phyloP scores from a whole-genome alignment of 2,888 invertebrate species.

The Diarsia brunnea region DNA sequence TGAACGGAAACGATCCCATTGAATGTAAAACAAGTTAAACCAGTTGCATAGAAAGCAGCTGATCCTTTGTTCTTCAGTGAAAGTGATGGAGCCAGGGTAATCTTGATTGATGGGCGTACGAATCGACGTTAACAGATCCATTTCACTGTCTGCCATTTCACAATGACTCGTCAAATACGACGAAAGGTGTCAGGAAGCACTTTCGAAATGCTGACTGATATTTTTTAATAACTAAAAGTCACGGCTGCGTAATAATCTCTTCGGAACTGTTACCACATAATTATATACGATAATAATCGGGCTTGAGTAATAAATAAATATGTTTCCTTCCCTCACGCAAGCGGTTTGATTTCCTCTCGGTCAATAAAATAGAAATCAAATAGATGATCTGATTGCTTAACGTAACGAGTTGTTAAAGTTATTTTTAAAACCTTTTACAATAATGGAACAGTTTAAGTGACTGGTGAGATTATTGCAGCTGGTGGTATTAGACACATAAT shows the following conservation, averaged over 20 bases:
- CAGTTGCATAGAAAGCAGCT: conserved; percentile 78
- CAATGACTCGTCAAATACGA: conserved; percentile 61
- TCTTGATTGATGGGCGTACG: conserved; percentile 77
- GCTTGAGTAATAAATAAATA: conserved; percentile 37
- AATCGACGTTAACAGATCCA: conserved; percentile 69
- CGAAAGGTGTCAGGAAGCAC: conserved; percentile 48
- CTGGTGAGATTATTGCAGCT: background rate
- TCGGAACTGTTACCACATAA: conserved; percentile 36
- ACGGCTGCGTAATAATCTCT: conserved; percentile 22
- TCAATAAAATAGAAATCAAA: conserved; percentile 36
- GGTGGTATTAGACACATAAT: background rate
- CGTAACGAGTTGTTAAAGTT: background rate
- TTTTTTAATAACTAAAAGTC: conserved; percentile 22
- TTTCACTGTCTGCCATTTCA: conserved; percentile 72
- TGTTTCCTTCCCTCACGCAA: conserved; percentile 35
- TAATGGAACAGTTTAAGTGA: background rate
- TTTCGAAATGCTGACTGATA: conserved; percentile 20
- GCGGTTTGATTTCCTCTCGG: conserved; percentile 31
- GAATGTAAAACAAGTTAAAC: conserved; percentile 76
- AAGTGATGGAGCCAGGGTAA: conserved; percentile 76
- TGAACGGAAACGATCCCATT: conserved; percentile 70
- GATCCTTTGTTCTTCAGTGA: conserved; percentile 84
- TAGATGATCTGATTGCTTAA: conserved; percentile 30
- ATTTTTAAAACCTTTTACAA: background rate
- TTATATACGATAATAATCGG: conserved; percentile 30